Evolutionary conservation across 2,888 invertebrate genomes (phyloP).

Genomic region (Patella depressa): DNA sequence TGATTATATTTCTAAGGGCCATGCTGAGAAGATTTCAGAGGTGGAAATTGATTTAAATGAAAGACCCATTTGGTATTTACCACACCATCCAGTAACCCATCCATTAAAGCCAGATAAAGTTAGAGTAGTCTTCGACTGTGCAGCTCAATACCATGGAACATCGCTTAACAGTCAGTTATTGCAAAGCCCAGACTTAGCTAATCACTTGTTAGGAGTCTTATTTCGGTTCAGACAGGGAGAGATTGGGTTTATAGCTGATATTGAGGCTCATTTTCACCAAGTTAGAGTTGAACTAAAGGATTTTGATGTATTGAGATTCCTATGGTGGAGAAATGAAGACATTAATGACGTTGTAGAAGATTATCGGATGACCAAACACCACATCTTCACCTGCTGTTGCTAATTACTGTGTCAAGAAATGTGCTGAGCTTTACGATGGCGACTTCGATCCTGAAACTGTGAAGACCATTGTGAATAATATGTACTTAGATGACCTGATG

Average conservation of each 20-base stretch:
- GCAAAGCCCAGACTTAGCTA: neutral
- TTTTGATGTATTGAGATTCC: neutral
- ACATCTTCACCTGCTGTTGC: constrained; percentile 1
- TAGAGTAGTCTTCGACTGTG: neutral
- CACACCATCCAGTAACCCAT: constrained; percentile 7
- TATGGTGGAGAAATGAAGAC: neutral
- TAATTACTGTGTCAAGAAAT: neutral
- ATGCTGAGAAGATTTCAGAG: neutral
- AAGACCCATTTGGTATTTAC: constrained; percentile 1
- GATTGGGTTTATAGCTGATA: neutral
- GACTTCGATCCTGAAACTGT: neutral
- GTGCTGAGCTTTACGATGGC: neutral
- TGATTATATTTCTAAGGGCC: neutral
- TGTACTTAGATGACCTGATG: no score
- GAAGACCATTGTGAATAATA: neutral
- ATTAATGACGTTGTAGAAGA: neutral
- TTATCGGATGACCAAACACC: neutral
- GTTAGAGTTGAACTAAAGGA: neutral
- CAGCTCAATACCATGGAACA: neutral
- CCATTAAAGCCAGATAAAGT: neutral
- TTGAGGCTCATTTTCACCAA: neutral
- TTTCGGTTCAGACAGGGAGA: neutral
- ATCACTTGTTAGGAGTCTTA: neutral
- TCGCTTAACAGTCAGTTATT: constrained; percentile 2
- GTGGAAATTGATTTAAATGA: neutral